Percentiles rank a stretch among this genome's conserved stretches.
phyloP scores from a whole-genome alignment of 2,113 vertebrate species.

The Pongo pygmaeus region DNA sequence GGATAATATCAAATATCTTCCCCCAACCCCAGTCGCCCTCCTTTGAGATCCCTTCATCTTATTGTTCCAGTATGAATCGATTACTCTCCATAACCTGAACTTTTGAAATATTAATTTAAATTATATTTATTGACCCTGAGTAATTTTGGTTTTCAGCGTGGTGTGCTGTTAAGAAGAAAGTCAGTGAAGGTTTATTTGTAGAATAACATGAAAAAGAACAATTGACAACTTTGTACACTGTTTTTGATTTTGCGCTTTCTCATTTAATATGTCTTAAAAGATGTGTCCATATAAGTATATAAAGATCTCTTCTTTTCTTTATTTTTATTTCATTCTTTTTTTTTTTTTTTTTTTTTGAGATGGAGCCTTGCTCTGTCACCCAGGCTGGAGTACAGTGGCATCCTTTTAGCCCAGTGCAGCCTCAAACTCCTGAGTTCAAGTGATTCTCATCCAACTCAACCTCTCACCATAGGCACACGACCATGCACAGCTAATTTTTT shows the following conservation, averaged over 20 bases:
- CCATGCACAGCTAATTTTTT: too few species aligned
- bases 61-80: not conserved
- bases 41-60: not conserved
- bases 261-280: not conserved
- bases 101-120: conserved; percentile 35
- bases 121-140: not conserved
- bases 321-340: too few species aligned
- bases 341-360: too few species aligned
- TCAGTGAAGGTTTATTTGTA: not conserved
- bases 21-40: not conserved
- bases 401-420: too few species aligned
- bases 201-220: not conserved
- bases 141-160: not conserved
- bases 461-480: too few species aligned
- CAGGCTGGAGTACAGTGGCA: too few species aligned
- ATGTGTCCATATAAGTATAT: not conserved
- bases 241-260: not conserved
- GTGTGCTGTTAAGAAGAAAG: not conserved
- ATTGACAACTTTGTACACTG: not conserved
- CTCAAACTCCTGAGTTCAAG: too few species aligned
- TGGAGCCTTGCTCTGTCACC: too few species aligned
- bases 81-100: not conserved
- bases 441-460: too few species aligned
- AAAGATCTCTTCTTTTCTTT: not conserved
- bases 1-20: not conserved